Conservation (phyloP, 2,797 vertebrate species). For the Chaetophractus vellerosus region DNA sequence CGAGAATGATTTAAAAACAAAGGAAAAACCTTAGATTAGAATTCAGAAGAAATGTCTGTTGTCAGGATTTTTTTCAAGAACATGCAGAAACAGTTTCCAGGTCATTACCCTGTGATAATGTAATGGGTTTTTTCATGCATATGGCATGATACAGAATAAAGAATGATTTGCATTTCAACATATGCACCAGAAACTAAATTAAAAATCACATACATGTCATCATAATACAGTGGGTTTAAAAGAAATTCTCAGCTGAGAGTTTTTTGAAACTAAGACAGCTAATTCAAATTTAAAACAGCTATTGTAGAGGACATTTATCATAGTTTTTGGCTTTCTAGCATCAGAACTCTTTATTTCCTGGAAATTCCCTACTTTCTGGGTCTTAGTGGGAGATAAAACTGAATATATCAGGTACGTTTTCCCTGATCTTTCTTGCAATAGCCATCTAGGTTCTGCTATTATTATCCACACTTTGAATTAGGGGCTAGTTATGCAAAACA, state of each 20-base stretch:
- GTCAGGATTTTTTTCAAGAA: conserved; percentile 27
- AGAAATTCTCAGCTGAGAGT: conserved; percentile 1
- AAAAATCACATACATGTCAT: conserved; percentile 36
- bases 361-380: not conserved
- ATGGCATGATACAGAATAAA: conserved; percentile 13
- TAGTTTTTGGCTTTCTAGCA: not conserved
- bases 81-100: not conserved
- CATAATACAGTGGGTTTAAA: not conserved
- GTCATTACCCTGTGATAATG: not conserved
- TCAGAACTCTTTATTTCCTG: conserved; percentile 1
- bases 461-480: not conserved
- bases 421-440: not conserved
- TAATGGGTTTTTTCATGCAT: conserved; percentile 45
- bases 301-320: not conserved
- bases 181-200: conserved; percentile 52
- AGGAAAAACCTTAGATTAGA: not conserved
- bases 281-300: conserved; percentile 40
- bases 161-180: conserved; percentile 47
- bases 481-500: not conserved
- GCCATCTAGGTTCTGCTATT: not conserved
- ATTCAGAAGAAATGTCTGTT: not conserved
- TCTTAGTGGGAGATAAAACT: not conserved
- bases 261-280: conserved; percentile 1
- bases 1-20: not conserved
- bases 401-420: not conserved